A percentile compares a stretch with the other conserved stretches of the same genome.
Conservation (phyloP, 2,888 invertebrate genomes). For the Tenthredo notha region DNA sequence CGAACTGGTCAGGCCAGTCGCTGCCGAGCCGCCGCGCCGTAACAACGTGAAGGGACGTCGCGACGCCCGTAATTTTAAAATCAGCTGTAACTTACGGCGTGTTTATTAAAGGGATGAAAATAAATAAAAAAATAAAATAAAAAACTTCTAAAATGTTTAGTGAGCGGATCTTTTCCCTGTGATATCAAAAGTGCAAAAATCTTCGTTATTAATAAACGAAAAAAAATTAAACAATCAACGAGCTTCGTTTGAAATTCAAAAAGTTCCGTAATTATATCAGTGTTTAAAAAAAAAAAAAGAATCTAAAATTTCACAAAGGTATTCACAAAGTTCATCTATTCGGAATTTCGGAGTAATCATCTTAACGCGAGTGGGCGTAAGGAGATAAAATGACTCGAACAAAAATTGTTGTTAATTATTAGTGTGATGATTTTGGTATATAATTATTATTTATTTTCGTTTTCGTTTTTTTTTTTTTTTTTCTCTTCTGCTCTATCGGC, state of each 20-base stretch:
- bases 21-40: constrained; percentile 63
- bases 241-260: background rate
- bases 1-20: constrained; percentile 59
- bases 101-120: background rate
- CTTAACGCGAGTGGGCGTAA: no score
- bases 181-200: background rate
- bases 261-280: background rate
- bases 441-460: no score
- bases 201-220: background rate
- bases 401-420: no score
- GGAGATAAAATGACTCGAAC: no score
- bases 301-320: no score
- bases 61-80: constrained; percentile 19
- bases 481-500: no score
- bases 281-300: background rate
- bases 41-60: constrained; percentile 42
- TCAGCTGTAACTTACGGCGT: background rate
- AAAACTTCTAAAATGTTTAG: background rate
- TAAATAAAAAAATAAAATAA: background rate
- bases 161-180: background rate
- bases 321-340: background rate
- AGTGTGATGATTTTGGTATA: no score
- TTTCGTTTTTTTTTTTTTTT: no score
- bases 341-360: no score
- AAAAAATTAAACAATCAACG: background rate